A percentile compares a stretch with the other conserved stretches of the same genome.
Evolutionary conservation across 2,113 vertebrate species (phyloP).

Genomic region (Tychaedon coryphoeus): DNA sequence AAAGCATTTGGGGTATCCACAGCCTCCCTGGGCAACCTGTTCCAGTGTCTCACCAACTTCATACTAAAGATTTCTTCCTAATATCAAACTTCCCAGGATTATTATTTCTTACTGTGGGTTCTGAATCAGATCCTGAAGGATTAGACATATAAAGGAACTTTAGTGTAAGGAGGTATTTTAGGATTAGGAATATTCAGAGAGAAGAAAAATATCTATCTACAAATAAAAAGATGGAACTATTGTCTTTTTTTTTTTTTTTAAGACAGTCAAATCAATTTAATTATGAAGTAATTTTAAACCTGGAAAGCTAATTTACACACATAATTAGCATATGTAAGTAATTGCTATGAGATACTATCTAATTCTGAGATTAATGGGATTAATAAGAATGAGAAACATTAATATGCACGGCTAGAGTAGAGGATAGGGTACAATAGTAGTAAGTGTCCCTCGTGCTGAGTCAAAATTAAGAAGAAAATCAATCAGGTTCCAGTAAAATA

Average conservation of each 20-base stretch:
- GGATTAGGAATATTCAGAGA: background rate
- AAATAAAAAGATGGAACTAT: background rate
- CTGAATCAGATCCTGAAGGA: background rate
- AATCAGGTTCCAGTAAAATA: background rate
- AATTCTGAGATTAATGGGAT: background rate
- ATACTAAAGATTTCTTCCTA: background rate
- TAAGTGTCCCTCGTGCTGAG: background rate
- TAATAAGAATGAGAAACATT: conserved; percentile 3
- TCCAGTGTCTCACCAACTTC: background rate
- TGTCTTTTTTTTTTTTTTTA: background rate
- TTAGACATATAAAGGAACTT: background rate
- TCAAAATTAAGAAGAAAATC: background rate
- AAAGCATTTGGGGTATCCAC: background rate
- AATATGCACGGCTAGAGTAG: background rate
- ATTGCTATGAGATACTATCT: conserved; percentile 4
- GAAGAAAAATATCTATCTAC: background rate
- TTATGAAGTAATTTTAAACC: background rate
- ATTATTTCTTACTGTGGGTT: background rate
- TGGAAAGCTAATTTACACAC: background rate
- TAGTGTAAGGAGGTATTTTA: background rate
- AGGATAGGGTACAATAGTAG: background rate
- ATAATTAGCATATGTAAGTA: background rate
- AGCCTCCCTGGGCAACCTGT: background rate
- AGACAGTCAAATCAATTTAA: background rate
- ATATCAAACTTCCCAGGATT: background rate